phyloP scores from a whole-genome alignment of 2,888 invertebrate genomes.

The Nezara viridula region DNA sequence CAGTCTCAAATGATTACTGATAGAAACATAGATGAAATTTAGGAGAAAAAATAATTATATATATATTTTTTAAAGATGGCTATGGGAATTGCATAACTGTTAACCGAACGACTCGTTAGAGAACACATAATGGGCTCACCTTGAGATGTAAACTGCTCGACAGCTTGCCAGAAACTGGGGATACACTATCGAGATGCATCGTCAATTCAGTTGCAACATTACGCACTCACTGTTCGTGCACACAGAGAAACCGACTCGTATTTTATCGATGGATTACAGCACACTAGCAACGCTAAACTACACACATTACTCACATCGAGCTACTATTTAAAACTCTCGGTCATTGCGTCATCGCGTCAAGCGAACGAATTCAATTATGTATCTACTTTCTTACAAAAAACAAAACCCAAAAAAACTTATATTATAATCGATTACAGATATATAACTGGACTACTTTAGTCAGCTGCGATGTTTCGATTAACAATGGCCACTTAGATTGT shows the following conservation, averaged over 20 bases:
- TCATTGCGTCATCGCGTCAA: background rate
- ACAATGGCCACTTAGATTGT: background rate
- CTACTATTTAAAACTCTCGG: background rate
- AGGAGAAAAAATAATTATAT: no score
- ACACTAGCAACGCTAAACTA: background rate
- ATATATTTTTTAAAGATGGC: background rate
- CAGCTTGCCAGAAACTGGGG: background rate
- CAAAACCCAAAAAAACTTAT: background rate
- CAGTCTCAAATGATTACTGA: no score
- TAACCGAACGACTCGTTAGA: background rate
- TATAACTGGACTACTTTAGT: background rate
- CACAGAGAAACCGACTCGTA: background rate
- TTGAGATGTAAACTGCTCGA: background rate
- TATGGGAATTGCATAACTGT: background rate
- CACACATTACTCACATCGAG: background rate
- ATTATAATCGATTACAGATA: background rate
- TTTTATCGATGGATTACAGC: background rate
- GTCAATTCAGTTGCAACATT: conserved; percentile 3
- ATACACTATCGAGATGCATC: background rate
- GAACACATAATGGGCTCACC: background rate
- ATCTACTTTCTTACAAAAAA: background rate
- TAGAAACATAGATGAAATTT: no score
- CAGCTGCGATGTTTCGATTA: background rate
- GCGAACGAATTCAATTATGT: background rate
- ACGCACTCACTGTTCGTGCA: background rate